These are phyloP conservation scores for Epistrophella euchroma DNA, from an alignment of 2,888 invertebrate species.

Conservation along the genomic window DNA sequence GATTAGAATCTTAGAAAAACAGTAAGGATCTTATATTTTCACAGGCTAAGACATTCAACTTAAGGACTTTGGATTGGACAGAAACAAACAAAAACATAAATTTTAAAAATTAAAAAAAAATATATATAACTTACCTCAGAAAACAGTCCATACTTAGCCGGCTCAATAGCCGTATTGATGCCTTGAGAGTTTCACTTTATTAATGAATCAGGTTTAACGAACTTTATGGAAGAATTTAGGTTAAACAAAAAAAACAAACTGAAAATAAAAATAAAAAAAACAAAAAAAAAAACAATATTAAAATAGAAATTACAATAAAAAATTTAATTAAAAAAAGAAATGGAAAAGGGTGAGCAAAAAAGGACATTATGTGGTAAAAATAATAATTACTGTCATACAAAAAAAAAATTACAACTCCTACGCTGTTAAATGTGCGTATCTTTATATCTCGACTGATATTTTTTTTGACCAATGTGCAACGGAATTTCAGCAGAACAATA, in stretches of 20 bases:
- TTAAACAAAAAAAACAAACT: conserved; percentile 47
- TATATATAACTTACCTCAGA: conserved; percentile 57
- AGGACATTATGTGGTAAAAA: conserved; percentile 37
- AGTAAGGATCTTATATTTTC: conserved; percentile 4
- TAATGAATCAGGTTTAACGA: conserved; percentile 27
- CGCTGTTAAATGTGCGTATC: conserved; percentile 34
- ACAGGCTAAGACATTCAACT: conserved; percentile 5
- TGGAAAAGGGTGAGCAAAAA: conserved; percentile 11
- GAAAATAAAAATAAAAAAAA: conserved; percentile 37
- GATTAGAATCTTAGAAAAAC: conserved; percentile 59
- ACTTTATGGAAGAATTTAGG: conserved; percentile 38
- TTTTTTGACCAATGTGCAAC: conserved; percentile 46
- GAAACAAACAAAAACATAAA: conserved; percentile 8
- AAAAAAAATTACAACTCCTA: conserved; percentile 52
- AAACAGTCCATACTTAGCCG: conserved; percentile 69
- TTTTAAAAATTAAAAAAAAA: conserved; percentile 25
- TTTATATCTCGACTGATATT: not conserved
- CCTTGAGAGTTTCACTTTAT: conserved; percentile 30
- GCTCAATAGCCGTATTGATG: conserved; percentile 60
- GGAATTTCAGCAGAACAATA: conserved; percentile 48
- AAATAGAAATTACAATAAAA: conserved; percentile 29
- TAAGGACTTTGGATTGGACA: conserved; percentile 17
- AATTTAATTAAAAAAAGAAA: conserved; percentile 7
- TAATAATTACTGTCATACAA: conserved; percentile 39
- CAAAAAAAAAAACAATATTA: not conserved